Base-by-base conservation (phyloP, 2,888 invertebrate species). In the Gymnoscelis rufifasciata region DNA sequence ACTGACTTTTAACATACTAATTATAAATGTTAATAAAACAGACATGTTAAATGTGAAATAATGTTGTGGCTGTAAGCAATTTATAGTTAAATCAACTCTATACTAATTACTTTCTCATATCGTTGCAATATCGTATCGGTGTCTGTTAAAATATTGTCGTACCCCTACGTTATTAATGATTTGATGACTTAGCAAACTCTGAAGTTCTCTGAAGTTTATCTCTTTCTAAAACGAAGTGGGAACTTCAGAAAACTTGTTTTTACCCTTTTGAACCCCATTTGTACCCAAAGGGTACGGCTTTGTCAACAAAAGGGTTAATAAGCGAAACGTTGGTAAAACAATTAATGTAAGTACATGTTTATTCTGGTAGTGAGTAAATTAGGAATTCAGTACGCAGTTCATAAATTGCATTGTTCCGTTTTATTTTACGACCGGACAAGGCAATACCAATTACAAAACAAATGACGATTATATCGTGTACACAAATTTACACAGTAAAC, bases 381-480 rank as follows among this genome's bases (percentile, higher is more conserved):
- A 11, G 4, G 7, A 19, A 29, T 39, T 35, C 27, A 7, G 38
- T 38, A 35, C 33, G 3, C 19, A 11, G 35, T 11, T 35, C 7
- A 11, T 35, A 19, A 35, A 35, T 35, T 35, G 35, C 35, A 35
- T 35, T 35, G 35, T 35, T 35, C 35, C 35, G 35, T 10, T 35
- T 6, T 3, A 35, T 11, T 35, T 35, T 35, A 35, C 19, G 35
- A 23, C 19, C 35, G 35, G 35, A 35, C 1, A 35, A 7, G 35
- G 10, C 11, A 35, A 23, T 11, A 35, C 35, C 10, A 11, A 35
- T 19, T 7, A 35, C 35, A 35, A 19, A 10, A 35, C 10, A 11
- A 35, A 3, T 1, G 6, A 23, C 11, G 5, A 7, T 35, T 10
- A n/a, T n/a, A 19, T 2, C 11, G 19, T 11, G 2, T 23, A 35